These are phyloP conservation scores for Mellilla xanthometata DNA, from an alignment of 2,888 invertebrate genomes.

Conservation along the genomic window DNA sequence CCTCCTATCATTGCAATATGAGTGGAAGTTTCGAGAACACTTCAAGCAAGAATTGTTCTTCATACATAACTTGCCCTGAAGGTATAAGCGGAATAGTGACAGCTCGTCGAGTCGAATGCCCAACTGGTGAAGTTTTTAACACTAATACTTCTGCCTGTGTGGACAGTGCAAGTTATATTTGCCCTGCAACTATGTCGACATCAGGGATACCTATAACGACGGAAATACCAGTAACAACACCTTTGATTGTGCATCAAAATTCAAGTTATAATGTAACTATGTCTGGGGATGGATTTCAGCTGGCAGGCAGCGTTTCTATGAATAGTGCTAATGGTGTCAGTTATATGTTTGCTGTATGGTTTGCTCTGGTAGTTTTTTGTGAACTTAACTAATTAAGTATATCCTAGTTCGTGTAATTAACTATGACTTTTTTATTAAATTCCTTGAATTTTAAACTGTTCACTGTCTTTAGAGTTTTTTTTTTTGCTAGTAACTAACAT, in stretches of 20 bases:
- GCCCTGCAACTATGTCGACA: constrained; percentile 25
- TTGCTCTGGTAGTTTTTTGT: constrained; percentile 12
- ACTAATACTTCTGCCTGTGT: constrained; percentile 43
- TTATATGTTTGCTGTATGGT: background rate
- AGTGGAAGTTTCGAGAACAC: constrained; percentile 47
- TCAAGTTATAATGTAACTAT: constrained; percentile 4
- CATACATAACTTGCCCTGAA: constrained; percentile 55
- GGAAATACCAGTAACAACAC: too few species aligned
- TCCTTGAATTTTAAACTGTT: too few species aligned
- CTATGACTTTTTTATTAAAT: too few species aligned
- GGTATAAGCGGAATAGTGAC: constrained; percentile 49
- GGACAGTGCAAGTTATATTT: constrained; percentile 42
- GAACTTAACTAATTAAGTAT: too few species aligned
- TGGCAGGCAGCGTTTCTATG: constrained; percentile 9
- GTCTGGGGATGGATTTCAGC: constrained; percentile 13
- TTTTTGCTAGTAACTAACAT: too few species aligned
- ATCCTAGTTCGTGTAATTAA: too few species aligned
- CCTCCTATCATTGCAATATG: constrained; percentile 48
- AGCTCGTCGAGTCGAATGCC: constrained; percentile 56
- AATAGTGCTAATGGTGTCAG: constrained; percentile 14
- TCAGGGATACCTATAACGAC: background rate
- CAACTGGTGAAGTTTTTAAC: constrained; percentile 46
- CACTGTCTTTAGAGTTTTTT: too few species aligned
- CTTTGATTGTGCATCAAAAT: background rate
- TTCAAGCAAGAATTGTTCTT: constrained; percentile 41